These are phyloP conservation scores for Seriola dumerili DNA, from an alignment of 2,113 vertebrate species.

Conservation along the genomic window DNA sequence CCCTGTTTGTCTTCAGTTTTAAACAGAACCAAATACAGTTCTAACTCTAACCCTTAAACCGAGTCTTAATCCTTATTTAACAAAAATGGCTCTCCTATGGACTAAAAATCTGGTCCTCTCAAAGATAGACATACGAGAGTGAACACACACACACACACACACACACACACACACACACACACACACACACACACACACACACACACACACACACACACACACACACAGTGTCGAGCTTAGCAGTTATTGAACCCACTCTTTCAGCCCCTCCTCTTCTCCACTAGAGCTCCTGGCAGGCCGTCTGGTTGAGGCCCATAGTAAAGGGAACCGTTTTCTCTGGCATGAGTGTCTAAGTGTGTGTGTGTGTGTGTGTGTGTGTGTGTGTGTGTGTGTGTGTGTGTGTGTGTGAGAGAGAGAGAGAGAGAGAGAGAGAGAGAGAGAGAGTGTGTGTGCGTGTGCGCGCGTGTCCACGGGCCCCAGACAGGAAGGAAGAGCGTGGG, in stretches of 20 bases:
- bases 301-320: constrained; percentile 78
- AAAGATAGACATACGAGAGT: no score
- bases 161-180: no score
- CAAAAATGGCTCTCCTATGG: no score
- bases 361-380: constrained; percentile 48
- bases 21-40: no score
- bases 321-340: constrained; percentile 76
- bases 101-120: no score
- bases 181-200: not conserved
- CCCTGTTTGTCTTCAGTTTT: no score
- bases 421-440: constrained; percentile 14
- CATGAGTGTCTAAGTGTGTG: constrained; percentile 42
- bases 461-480: constrained; percentile 78
- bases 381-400: constrained; percentile 48
- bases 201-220: constrained; percentile 29
- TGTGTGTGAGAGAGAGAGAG: constrained; percentile 40
- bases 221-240: constrained; percentile 32
- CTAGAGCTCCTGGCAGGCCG: constrained; percentile 69
- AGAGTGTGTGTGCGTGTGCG: constrained; percentile 39
- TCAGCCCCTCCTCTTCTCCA: constrained; percentile 51
- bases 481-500: constrained; percentile 88
- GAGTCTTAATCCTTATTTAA: no score
- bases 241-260: constrained; percentile 66
- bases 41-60: no score
- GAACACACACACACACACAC: not conserved